Percentiles rank a stretch among this genome's conserved stretches.
Conservation (phyloP, 2,113 vertebrate genomes). For the Scortum barcoo region DNA sequence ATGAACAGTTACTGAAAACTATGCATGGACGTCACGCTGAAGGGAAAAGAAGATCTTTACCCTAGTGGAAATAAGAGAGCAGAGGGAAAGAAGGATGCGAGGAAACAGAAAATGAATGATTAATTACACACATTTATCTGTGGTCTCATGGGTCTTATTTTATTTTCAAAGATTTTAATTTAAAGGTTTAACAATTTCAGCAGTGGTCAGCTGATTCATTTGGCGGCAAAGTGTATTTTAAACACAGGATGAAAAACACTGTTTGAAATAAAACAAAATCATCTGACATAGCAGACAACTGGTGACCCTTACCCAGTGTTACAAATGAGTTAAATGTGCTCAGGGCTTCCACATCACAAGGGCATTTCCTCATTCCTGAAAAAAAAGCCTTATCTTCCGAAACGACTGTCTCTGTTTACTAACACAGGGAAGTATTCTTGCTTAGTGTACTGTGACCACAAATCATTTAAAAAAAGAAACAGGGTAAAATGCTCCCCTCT, state of each 20-base stretch:
- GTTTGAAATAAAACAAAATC: not conserved
- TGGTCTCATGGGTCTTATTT: not conserved
- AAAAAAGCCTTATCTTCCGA: constrained; percentile 48
- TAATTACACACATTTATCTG: not conserved
- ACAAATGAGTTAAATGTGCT: constrained; percentile 4
- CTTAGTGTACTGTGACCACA: constrained; percentile 45
- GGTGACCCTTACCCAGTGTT: not conserved
- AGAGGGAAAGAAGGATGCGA: not conserved
- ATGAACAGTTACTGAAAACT: not conserved
- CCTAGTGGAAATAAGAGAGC: not conserved
- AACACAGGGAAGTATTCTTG: constrained; percentile 56
- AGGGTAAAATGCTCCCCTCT: constrained; percentile 65
- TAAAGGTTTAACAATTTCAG: constrained; percentile 38
- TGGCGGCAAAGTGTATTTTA: constrained; percentile 8
- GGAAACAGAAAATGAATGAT: not conserved
- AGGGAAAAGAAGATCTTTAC: not conserved
- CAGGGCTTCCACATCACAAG: constrained; percentile 17
- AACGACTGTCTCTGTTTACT: constrained; percentile 60
- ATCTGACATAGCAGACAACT: not conserved
- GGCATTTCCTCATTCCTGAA: constrained; percentile 56
- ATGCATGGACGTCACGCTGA: not conserved
- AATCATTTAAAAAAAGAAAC: constrained; percentile 28
- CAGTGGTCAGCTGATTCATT: constrained; percentile 26
- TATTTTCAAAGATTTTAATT: not conserved
- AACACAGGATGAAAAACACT: not conserved